Evolutionary conservation across 2,113 vertebrate genomes (phyloP).

Genomic region (Callipepla californica): DNA sequence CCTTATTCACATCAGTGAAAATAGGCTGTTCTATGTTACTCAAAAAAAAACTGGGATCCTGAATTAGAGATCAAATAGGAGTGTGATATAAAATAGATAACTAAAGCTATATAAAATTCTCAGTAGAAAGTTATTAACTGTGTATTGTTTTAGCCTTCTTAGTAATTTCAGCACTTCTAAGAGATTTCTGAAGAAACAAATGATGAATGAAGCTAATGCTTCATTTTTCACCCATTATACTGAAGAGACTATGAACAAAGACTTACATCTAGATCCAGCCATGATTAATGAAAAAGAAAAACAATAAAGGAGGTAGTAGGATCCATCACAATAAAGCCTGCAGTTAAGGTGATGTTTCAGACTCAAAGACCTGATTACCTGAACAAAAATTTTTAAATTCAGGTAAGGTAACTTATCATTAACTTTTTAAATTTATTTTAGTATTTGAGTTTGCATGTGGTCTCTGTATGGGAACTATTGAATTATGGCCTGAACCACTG

Average conservation of each 20-base stretch:
- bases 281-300: neutral
- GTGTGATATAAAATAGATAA: neutral
- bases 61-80: neutral
- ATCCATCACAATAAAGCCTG: neutral
- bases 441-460: fast-evolving
- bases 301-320: neutral
- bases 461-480: neutral
- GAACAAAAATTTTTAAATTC: neutral
- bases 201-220: neutral
- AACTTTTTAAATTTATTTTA: neutral
- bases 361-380: neutral
- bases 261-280: neutral
- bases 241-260: neutral
- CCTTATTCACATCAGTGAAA: neutral
- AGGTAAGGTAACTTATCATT: neutral
- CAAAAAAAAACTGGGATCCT: neutral
- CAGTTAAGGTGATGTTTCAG: neutral
- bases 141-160: neutral
- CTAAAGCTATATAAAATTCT: neutral
- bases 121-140: neutral
- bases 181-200: slow-evolving; percentile 3
- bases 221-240: neutral
- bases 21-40: neutral
- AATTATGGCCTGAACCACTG: too few species aligned
- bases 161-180: neutral